phyloP scores from a whole-genome alignment of 2,113 vertebrate species.

The Actinemys pallida region DNA sequence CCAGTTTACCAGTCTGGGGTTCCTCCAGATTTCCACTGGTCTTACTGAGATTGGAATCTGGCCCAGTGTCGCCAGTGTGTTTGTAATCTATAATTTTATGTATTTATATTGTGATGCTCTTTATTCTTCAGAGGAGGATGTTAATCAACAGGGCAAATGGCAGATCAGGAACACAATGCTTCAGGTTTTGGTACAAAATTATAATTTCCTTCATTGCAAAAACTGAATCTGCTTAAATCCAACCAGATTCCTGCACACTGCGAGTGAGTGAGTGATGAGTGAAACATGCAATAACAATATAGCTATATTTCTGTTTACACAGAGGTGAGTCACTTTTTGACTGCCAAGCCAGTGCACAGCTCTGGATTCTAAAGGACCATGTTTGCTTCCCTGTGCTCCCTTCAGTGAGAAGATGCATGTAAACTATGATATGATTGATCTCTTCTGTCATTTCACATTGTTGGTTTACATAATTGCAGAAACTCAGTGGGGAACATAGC shows the following conservation, averaged over 20 bases:
- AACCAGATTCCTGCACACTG: neutral
- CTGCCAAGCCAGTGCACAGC: neutral
- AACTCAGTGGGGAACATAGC: conserved; percentile 80
- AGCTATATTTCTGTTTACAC: neutral
- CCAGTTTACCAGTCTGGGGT: neutral
- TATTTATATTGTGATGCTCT: neutral
- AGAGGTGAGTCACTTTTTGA: neutral
- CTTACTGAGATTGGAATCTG: neutral
- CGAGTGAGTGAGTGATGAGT: neutral
- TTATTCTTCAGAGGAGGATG: neutral
- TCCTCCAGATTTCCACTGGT: neutral
- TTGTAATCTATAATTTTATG: neutral
- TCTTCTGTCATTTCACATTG: neutral
- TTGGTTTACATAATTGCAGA: conserved; percentile 72
- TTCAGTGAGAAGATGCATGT: neutral
- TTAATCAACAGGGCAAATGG: neutral
- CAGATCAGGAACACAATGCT: neutral
- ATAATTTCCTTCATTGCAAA: neutral
- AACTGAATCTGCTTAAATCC: neutral
- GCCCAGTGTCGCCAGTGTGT: neutral
- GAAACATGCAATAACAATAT: neutral
- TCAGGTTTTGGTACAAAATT: neutral
- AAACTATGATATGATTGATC: neutral
- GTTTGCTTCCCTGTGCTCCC: neutral
- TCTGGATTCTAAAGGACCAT: neutral